Evolutionary conservation across 2,113 vertebrate species (phyloP).

Genomic region (Perca fluviatilis): DNA sequence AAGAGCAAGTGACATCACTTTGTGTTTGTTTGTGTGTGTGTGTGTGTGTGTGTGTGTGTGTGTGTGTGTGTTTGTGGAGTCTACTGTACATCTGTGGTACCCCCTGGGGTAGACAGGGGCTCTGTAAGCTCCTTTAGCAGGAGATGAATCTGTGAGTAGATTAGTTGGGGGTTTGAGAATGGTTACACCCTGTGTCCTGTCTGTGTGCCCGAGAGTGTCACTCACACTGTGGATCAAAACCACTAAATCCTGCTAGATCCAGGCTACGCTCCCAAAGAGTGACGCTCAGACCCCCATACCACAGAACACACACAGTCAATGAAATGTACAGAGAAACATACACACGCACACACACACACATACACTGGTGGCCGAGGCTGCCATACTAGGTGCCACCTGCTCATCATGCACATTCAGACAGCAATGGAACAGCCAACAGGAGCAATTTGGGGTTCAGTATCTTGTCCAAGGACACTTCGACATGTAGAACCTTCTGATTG

Average conservation of each 20-base stretch:
- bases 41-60: conserved; percentile 9
- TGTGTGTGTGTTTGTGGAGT: conserved; percentile 31
- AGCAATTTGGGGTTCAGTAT: too few relatives aligned
- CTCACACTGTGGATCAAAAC: conserved; percentile 63
- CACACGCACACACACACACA: background rate
- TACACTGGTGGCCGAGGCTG: too few relatives aligned
- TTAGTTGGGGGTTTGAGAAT: conserved; percentile 71
- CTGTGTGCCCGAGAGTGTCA: conserved; percentile 60
- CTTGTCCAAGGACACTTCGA: too few relatives aligned
- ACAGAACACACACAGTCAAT: conserved; percentile 1
- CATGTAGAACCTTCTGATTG: too few relatives aligned
- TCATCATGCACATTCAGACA: too few relatives aligned
- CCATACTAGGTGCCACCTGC: too few relatives aligned
- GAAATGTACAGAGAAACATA: background rate
- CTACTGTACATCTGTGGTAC: conserved; percentile 62
- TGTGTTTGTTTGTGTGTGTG: conserved; percentile 35
- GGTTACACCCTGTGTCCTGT: conserved; percentile 66
- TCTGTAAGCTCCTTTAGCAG: conserved; percentile 77
- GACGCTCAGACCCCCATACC: background rate
- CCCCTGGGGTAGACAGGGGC: conserved; percentile 57
- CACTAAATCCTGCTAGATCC: conserved; percentile 56
- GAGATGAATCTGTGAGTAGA: conserved; percentile 75
- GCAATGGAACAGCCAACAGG: too few relatives aligned
- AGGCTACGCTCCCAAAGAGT: conserved; percentile 48
- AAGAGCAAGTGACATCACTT: conserved; percentile 7